Base-by-base conservation (phyloP, 2,888 invertebrate genomes). In the Tachina lurida region DNA sequence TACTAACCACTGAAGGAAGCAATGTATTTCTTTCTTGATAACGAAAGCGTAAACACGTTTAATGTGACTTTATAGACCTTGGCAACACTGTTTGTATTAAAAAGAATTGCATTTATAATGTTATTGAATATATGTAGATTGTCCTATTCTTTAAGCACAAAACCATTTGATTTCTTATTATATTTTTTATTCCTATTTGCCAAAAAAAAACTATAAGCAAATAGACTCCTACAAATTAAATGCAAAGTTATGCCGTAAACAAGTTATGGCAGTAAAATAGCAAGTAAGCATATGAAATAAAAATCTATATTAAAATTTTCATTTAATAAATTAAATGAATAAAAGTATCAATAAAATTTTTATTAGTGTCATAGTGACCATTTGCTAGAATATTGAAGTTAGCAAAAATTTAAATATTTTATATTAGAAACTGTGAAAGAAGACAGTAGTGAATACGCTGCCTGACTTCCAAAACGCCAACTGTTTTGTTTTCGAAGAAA, bases 111-210 rank as follows among this genome's bases (percentile, higher is more conserved):
- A 74, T 1, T 62, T 39, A n/a, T 54, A 31, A 39, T 52, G n/a
- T 22, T 41, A 49, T 62, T 52, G 54, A 76, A 71, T 13, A 2
- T 22, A 2, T 31, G 58, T 70, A 39, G 49, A 71, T 39, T 60
- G 47, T 70, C 39, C 19, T 10, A 58, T 19, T 10, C 19, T 47
- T n/a, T 70, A 82, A 70, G 63, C 63, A 70, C 47, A 49, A 73
- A 41, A 80, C 10, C 10, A 60, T n/a, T 39, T 60, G 41, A 31
- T 56, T 41, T 71, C 63, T 74, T 75, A 54, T 47, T 63, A 71
- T 15, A 65, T 71, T n/a, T 54, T 45, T 70, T 56, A 39, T 45
- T 63, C 49, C 63, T 63, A 39, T 63, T 81, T 68, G 17, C 39
- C n/a, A n/a, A n/a, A n/a, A 39, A 43, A 31, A 67, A 62, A 62